Conservation (phyloP, 1,140 invertebrate genomes). For the Plectrocnemia conspersa region DNA sequence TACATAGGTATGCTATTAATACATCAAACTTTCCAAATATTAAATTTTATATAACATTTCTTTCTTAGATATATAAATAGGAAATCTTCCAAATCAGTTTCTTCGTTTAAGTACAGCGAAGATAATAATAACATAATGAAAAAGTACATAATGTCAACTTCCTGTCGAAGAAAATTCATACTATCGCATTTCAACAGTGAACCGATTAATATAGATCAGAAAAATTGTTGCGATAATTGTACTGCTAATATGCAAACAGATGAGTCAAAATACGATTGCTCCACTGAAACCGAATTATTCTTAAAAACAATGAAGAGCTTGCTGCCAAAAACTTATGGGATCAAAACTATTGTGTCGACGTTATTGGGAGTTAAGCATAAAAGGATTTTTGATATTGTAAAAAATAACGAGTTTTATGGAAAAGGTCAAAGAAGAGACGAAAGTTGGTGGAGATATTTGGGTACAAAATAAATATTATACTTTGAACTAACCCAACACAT, state of each 20-base stretch:
- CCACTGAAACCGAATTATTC: slow-evolving; percentile 26
- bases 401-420: slow-evolving; percentile 19
- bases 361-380: slow-evolving; percentile 24
- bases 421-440: slow-evolving; percentile 17
- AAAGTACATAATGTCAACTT: slow-evolving; percentile 18
- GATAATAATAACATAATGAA: slow-evolving; percentile 20
- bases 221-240: slow-evolving; percentile 31
- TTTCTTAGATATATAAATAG: slow-evolving; percentile 24
- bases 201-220: background rate
- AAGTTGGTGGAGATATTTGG: slow-evolving; percentile 32
- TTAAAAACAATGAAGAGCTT: slow-evolving; percentile 27
- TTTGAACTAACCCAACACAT: background rate
- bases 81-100: slow-evolving; percentile 5
- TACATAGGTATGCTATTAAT: slow-evolving; percentile 37
- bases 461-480: slow-evolving; percentile 8
- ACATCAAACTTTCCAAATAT: slow-evolving; percentile 2
- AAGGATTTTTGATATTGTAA: slow-evolving; percentile 10
- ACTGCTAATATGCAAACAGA: background rate
- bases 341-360: slow-evolving; percentile 23
- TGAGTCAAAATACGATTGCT: slow-evolving; percentile 15
- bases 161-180: slow-evolving; percentile 29
- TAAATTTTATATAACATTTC: slow-evolving; percentile 8
- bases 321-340: slow-evolving; percentile 26
- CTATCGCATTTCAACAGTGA: slow-evolving; percentile 29
- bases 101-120: slow-evolving; percentile 6